Conservation (phyloP, 2,797 vertebrate species). For the Perodicticus potto region DNA sequence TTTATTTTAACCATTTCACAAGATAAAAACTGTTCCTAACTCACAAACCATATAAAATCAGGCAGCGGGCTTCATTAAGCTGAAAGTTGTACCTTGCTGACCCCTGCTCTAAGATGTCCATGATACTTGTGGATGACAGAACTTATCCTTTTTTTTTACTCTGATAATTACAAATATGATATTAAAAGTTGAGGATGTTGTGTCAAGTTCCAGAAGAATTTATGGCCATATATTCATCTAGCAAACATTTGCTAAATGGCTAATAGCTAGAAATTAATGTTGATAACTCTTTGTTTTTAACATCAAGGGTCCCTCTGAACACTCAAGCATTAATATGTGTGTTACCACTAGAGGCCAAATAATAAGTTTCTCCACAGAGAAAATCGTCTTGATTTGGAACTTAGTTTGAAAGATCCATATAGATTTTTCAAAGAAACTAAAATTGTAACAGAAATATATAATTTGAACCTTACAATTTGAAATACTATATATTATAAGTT, state of each 20-base stretch:
- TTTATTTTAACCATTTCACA: slow-evolving; percentile 46
- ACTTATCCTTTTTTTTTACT: not conserved
- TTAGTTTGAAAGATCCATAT: not conserved
- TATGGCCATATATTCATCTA: slow-evolving; percentile 27
- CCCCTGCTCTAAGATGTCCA: not conserved
- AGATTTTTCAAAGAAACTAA: slow-evolving; percentile 39
- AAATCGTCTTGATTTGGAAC: not conserved
- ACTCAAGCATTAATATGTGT: not conserved
- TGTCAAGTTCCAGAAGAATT: not conserved
- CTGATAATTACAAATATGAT: not conserved
- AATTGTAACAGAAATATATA: not conserved
- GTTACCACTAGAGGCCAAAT: not conserved
- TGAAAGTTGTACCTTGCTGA: not conserved
- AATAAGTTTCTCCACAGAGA: not conserved
- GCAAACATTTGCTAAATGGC: not conserved
- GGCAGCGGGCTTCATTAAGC: not conserved
- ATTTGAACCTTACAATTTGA: not conserved
- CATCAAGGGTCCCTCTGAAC: not conserved
- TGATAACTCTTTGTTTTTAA: not conserved
- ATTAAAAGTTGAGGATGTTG: not conserved
- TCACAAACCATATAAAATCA: not conserved
- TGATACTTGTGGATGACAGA: not conserved
- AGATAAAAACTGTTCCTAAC: not conserved
- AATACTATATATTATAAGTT: not conserved
- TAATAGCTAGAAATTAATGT: slow-evolving; percentile 18